These are phyloP conservation scores for Pollenia angustigena DNA, from an alignment of 2,888 invertebrate genomes.

Conservation along the genomic window DNA sequence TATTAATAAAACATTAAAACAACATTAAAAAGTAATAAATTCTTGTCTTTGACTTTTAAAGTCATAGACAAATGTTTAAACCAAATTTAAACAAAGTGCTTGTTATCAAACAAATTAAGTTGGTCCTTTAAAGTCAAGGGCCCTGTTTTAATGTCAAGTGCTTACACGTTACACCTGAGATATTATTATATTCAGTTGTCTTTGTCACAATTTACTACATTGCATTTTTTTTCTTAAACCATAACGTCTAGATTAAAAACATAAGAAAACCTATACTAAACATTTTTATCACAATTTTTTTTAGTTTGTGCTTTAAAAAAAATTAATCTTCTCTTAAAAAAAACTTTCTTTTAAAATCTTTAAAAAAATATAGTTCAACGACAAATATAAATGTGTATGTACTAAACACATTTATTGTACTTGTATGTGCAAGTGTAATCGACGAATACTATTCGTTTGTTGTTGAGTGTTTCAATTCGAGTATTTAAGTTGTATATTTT, in stretches of 20 bases:
- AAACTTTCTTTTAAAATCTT: constrained; percentile 40
- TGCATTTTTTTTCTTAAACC: constrained; percentile 3
- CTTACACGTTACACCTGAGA: neutral
- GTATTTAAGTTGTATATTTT: constrained; percentile 44
- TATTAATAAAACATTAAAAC: no score
- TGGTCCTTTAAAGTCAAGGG: no score
- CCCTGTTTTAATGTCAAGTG: constrained; percentile 9
- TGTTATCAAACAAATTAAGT: no score
- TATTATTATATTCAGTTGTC: neutral
- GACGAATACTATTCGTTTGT: neutral
- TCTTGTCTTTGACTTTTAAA: no score
- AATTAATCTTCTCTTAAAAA: neutral
- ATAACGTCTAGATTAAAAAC: constrained; percentile 6
- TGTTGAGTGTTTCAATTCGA: neutral
- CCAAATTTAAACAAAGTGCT: no score
- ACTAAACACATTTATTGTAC: neutral
- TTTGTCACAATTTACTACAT: constrained; percentile 3
- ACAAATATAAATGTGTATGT: constrained; percentile 5
- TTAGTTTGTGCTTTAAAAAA: constrained; percentile 20
- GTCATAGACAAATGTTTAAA: no score
- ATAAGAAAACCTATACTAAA: constrained; percentile 45
- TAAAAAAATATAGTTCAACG: constrained; percentile 42
- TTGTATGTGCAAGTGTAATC: constrained; percentile 4
- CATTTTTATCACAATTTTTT: constrained; percentile 41
- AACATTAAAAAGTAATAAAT: no score